Percentiles rank a stretch among this genome's conserved stretches.
These are phyloP conservation scores for Alosa sapidissima DNA, from an alignment of 2,797 vertebrate genomes.

Conservation along the genomic window DNA sequence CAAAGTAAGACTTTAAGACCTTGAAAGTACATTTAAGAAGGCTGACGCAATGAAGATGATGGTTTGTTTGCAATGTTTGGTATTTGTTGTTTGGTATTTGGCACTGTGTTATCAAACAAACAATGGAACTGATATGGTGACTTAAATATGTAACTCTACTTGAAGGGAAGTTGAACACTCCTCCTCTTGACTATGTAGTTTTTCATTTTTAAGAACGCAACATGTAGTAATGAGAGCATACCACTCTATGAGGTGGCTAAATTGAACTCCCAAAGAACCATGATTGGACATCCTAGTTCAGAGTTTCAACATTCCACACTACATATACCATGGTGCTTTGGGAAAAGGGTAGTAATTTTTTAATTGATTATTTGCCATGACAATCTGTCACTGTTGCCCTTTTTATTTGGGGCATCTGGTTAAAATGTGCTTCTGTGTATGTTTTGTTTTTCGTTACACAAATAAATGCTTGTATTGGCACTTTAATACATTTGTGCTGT, in stretches of 20 bases:
- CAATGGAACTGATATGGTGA: background rate
- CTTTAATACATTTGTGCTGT: constrained; percentile 65
- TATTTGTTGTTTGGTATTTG: constrained; percentile 3
- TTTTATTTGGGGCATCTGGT: constrained; percentile 54
- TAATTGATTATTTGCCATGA: constrained; percentile 66
- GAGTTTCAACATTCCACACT: constrained; percentile 50
- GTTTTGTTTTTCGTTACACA: constrained; percentile 62
- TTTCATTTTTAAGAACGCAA: background rate
- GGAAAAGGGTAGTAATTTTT: constrained; percentile 42
- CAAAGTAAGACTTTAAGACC: background rate
- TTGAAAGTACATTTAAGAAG: constrained; percentile 5
- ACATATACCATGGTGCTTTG: constrained; percentile 56
- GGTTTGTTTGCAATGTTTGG: constrained; percentile 17
- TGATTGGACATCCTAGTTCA: constrained; percentile 22
- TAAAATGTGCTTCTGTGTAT: constrained; percentile 59
- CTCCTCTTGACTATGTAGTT: background rate
- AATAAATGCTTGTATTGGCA: constrained; percentile 74
- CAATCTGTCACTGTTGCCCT: constrained; percentile 65
- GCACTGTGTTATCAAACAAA: no score
- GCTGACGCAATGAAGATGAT: background rate
- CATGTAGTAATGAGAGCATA: background rate
- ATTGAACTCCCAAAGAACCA: constrained; percentile 13
- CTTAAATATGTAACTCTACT: background rate
- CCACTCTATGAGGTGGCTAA: constrained; percentile 26
- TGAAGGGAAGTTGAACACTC: background rate